Base-by-base conservation (phyloP, 2,888 invertebrate species). In the Phasia obesa region DNA sequence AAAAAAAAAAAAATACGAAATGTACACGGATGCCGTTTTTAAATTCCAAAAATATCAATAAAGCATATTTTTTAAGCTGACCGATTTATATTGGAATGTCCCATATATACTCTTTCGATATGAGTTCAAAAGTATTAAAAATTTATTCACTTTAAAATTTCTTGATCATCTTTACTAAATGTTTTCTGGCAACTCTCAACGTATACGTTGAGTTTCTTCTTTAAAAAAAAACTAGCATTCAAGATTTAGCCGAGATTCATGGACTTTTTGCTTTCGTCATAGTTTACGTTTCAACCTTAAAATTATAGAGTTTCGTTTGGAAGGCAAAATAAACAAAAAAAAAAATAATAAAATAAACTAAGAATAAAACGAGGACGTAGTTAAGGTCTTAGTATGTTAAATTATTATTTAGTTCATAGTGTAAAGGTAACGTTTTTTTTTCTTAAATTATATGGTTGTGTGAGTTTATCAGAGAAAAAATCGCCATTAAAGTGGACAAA, bases 201-300 rank as follows among this genome's bases (percentile, higher is more conserved):
- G 9, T 15, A 35, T 11, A 11, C 11, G n/a, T n/a, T n/a, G n/a
- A 51, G 4, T 19, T 31, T 19, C 19, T 19, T 38, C 4, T 38
- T 25, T 31, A 15, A 75, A 65, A n/a, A 53, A 70, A 60, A 67
- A 19, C 13, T 49, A 6, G 7, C 31, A 21, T 49, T 59, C 44
- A 47, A 71, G 51, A 79, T 62, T 67, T 79, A 42, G 13, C 59
- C 49, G 42, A 70, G 71, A 79, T 75, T 83, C 83, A 83, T 79
- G 83, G 83, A 62, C 71, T 79, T 67, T 57, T 67, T 79, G 75
- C 75, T 83, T 79, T 83, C 83, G 83, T 83, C 83, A 83, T 83
- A 79, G 83, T 79, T 83, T 83, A 44, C 79, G 75, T 83, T 76
- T 60, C 75, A 71, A 62, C 79, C 79, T 79, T 83, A 76, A 78